phyloP scores from a whole-genome alignment of 1,140 invertebrate species.

The Rhopalosiphum maidis region DNA sequence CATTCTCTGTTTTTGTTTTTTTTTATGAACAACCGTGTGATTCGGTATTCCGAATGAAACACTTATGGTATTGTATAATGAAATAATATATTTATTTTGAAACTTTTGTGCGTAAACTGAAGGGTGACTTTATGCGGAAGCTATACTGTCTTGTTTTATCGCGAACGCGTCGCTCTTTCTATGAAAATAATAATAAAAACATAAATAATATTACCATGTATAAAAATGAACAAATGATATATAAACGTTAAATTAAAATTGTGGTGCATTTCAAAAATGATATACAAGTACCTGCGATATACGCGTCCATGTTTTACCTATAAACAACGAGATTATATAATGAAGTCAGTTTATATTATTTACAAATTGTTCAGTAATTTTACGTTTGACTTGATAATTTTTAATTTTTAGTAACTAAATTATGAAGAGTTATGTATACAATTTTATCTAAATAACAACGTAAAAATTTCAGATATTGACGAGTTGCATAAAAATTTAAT shows the following conservation, averaged over 20 bases:
- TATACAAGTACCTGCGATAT: not conserved
- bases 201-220: not conserved
- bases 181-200: constrained; percentile 2
- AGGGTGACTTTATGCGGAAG: constrained; percentile 29
- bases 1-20: constrained; percentile 1
- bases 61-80: constrained; percentile 39
- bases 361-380: too few relatives aligned
- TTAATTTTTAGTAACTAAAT: not conserved
- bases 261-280: not conserved
- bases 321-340: not conserved
- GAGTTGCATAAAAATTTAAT: too few relatives aligned
- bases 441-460: too few relatives aligned
- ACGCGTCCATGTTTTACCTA: not conserved
- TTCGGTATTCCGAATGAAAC: constrained; percentile 37
- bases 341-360: not conserved
- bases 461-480: too few relatives aligned
- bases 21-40: constrained; percentile 30
- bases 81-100: constrained; percentile 45
- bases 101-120: constrained; percentile 18
- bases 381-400: not conserved
- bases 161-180: not conserved
- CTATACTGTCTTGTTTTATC: constrained; percentile 41
- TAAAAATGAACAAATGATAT: not conserved
- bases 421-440: too few relatives aligned
- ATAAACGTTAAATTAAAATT: constrained; percentile 20